A percentile compares a stretch with the other conserved stretches of the same genome.
Conservation (phyloP, 2,797 vertebrate species). For the Channallabes apus region DNA sequence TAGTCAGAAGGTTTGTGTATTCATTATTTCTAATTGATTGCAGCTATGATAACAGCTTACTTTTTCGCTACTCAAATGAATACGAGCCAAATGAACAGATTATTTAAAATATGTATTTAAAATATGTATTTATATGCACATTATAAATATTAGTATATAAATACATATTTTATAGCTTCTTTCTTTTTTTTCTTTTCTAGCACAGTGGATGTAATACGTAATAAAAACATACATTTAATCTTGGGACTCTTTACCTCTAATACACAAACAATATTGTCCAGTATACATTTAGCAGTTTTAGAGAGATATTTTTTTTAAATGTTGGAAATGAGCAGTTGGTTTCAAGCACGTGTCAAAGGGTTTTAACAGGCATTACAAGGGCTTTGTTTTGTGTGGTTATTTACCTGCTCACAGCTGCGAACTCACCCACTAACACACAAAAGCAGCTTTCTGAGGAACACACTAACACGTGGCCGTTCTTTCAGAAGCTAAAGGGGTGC, state of each 20-base stretch:
- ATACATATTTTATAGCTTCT: not conserved
- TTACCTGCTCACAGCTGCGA: slow-evolving; percentile 41
- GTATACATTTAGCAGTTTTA: not conserved
- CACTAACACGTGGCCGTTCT: slow-evolving; percentile 50
- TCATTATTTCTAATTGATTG: not conserved
- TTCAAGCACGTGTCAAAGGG: slow-evolving; percentile 38
- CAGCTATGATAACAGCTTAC: not conserved
- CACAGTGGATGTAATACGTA: not conserved
- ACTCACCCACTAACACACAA: slow-evolving; percentile 30
- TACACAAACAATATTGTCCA: not conserved
- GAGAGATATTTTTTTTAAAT: not conserved
- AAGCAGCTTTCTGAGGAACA: slow-evolving; percentile 52
- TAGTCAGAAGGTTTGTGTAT: not conserved
- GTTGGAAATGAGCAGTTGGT: slow-evolving; percentile 31
- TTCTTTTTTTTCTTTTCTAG: slow-evolving; percentile 4
- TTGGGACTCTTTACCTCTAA: not conserved
- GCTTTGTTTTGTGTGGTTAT: slow-evolving; percentile 25
- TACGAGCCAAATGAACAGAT: not conserved
- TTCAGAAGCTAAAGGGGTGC: slow-evolving; percentile 46
- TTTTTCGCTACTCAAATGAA: not conserved
- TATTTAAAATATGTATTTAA: not conserved
- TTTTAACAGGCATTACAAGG: slow-evolving; percentile 5
- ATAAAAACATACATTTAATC: not conserved
- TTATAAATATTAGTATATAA: not conserved
- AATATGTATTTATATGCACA: not conserved